phyloP scores from a whole-genome alignment of 1,140 invertebrate species.

The Odontomachus brunneus region DNA sequence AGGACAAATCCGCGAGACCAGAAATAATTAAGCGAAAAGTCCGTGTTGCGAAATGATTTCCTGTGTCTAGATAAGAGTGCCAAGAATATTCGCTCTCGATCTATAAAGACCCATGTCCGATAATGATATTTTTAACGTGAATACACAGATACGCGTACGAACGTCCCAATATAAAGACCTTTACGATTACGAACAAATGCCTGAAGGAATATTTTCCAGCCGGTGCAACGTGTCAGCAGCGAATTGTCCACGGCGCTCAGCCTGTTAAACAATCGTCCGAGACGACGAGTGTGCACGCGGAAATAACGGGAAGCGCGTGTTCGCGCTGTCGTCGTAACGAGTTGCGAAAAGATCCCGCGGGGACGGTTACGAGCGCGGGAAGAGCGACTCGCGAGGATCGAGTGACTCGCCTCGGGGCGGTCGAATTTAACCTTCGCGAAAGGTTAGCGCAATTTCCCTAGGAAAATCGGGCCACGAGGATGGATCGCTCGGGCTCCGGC shows the following conservation, averaged over 20 bases:
- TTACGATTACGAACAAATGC: background rate
- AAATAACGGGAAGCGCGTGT: conserved; percentile 38
- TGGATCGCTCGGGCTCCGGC: background rate
- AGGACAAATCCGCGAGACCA: background rate
- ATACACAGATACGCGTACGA: background rate
- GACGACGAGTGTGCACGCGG: background rate
- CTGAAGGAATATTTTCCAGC: background rate
- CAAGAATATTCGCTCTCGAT: too few species aligned
- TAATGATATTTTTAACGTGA: background rate
- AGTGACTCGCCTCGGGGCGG: conserved; percentile 26
- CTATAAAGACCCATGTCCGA: background rate
- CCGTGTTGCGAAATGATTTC: too few species aligned
- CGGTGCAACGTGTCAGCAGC: background rate
- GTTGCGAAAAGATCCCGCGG: conserved; percentile 45
- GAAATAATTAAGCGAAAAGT: background rate
- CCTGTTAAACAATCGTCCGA: conserved; percentile 39
- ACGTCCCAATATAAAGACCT: too few species aligned
- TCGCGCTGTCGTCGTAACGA: conserved; percentile 50
- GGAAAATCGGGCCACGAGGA: conserved; percentile 60
- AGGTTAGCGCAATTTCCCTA: conserved; percentile 61
- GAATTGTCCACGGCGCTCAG: background rate
- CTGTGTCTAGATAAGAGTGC: too few species aligned
- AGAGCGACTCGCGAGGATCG: conserved; percentile 25
- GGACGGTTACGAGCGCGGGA: conserved; percentile 43
- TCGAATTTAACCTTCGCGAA: conserved; percentile 49